These are phyloP conservation scores for Archocentrus centrarchus DNA, from an alignment of 2,113 vertebrate species.

Conservation along the genomic window DNA sequence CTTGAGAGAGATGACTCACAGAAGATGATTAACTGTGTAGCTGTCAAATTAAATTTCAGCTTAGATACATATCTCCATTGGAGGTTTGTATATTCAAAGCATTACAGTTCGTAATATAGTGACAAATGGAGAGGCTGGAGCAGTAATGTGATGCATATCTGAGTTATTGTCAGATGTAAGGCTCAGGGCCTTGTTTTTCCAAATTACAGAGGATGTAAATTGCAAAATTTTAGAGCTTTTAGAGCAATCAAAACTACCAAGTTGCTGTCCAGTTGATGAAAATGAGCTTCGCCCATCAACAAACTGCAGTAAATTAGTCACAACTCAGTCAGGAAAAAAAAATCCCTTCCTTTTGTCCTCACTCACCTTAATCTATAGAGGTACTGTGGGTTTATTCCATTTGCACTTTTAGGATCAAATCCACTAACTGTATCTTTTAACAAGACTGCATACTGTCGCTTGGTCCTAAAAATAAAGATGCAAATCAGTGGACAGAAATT, in stretches of 20 bases:
- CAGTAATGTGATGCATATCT: neutral
- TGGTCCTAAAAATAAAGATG: constrained; percentile 54
- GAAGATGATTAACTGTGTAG: constrained; percentile 1
- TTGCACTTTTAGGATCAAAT: neutral
- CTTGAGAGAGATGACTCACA: constrained; percentile 1
- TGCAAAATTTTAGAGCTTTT: neutral
- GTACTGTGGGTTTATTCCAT: neutral
- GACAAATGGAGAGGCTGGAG: neutral
- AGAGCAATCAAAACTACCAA: neutral
- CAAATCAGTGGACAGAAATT: constrained; percentile 45
- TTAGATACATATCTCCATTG: neutral
- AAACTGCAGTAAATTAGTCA: constrained; percentile 19
- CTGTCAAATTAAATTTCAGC: constrained; percentile 19
- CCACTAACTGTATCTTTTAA: constrained; percentile 11
- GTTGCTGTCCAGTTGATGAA: neutral
- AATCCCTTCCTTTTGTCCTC: neutral
- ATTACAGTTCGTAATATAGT: neutral
- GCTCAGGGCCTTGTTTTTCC: neutral
- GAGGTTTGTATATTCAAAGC: neutral
- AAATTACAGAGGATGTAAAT: neutral
- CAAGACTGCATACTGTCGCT: neutral
- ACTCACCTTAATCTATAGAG: neutral
- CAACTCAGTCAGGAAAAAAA: neutral
- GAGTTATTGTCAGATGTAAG: neutral
- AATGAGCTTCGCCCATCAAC: neutral